A percentile compares a stretch with the other conserved stretches of the same genome.
These are phyloP conservation scores for Phodopus roborovskii DNA, from an alignment of 2,113 vertebrate species.

Conservation along the genomic window DNA sequence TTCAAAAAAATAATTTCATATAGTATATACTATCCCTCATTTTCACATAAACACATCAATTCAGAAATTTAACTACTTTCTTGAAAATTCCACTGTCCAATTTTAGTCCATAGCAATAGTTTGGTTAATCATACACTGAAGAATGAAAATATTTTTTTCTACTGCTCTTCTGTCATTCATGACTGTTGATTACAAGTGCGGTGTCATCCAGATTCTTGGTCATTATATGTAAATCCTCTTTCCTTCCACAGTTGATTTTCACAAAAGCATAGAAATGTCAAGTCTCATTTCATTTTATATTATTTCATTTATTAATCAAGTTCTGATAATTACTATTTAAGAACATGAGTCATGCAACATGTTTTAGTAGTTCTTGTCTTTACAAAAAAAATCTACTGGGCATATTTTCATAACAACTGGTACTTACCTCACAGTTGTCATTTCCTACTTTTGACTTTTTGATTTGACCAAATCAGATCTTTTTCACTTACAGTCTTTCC, in stretches of 20 bases:
- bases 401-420: background rate
- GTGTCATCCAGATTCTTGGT: background rate
- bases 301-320: background rate
- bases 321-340: background rate
- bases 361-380: background rate
- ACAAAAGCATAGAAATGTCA: background rate
- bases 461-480: background rate
- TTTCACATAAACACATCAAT: background rate
- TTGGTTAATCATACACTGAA: background rate
- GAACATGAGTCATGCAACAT: background rate
- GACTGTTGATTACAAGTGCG: background rate
- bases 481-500: background rate
- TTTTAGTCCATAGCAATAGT: background rate
- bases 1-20: constrained; percentile 1
- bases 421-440: background rate
- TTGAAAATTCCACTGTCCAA: background rate
- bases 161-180: background rate
- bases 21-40: background rate
- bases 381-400: background rate
- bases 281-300: background rate
- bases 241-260: background rate
- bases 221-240: background rate
- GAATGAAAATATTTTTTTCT: background rate
- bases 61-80: background rate
- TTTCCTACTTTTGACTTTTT: background rate